Evolutionary conservation across 2,888 invertebrate genomes (phyloP).

Genomic region (Ethmia dodecea): DNA sequence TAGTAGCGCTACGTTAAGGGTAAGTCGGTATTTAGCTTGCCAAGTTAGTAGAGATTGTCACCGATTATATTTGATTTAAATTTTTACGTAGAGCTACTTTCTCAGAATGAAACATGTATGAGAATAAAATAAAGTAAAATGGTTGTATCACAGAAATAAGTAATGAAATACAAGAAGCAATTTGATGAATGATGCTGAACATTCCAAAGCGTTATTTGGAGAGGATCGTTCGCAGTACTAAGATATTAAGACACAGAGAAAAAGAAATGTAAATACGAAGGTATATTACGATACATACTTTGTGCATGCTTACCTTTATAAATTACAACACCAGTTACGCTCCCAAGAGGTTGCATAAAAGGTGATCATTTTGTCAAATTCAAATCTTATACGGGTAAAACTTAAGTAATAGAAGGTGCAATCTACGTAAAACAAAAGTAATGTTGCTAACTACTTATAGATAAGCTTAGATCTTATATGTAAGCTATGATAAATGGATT

Average conservation of each 20-base stretch:
- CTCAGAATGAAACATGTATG: too few species aligned
- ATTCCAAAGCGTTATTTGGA: slow-evolving; percentile 21
- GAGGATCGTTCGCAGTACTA: not conserved
- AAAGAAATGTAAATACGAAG: slow-evolving; percentile 29
- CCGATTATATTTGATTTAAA: too few species aligned
- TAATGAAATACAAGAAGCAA: too few species aligned
- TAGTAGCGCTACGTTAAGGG: too few species aligned
- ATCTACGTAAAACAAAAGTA: slow-evolving; percentile 67
- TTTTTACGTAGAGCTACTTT: too few species aligned
- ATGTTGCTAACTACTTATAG: slow-evolving; percentile 64
- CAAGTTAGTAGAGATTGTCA: too few species aligned
- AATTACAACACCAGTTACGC: slow-evolving; percentile 75
- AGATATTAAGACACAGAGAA: not conserved
- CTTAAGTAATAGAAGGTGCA: slow-evolving; percentile 62
- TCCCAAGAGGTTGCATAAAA: slow-evolving; percentile 75
- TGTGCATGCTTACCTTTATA: slow-evolving; percentile 76
- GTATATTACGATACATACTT: slow-evolving; percentile 55
- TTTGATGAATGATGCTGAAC: slow-evolving; percentile 12
- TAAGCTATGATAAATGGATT: slow-evolving; percentile 6
- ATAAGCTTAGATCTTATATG: slow-evolving; percentile 41
- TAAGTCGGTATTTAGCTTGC: too few species aligned
- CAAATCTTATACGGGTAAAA: slow-evolving; percentile 64
- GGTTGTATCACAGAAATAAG: too few species aligned
- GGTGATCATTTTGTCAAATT: slow-evolving; percentile 73
- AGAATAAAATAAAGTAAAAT: too few species aligned